A percentile compares a stretch with the other conserved stretches of the same genome.
These are phyloP conservation scores for Silurus asotus DNA, from an alignment of 2,113 vertebrate species.

Conservation along the genomic window DNA sequence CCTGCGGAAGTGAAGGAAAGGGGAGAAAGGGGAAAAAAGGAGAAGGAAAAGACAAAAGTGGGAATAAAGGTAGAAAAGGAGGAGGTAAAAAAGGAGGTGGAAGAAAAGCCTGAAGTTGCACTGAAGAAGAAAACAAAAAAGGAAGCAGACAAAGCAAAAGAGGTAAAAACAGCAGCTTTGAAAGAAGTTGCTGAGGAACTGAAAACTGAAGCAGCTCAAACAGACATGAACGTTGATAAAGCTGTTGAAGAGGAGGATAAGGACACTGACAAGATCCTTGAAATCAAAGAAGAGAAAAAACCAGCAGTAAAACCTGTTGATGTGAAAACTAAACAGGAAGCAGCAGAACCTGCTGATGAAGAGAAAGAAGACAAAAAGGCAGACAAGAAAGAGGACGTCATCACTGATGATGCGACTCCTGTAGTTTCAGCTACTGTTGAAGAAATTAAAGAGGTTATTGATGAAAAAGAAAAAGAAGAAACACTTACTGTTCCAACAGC, in stretches of 20 bases:
- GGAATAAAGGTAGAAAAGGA: not conserved
- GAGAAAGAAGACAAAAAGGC: conserved; percentile 24
- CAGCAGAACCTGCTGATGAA: conserved; percentile 26
- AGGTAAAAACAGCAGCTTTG: not conserved
- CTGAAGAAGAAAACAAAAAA: not conserved
- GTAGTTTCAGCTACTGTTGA: not conserved
- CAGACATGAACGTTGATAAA: not conserved
- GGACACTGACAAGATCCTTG: not conserved
- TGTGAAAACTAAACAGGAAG: conserved; percentile 6
- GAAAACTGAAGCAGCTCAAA: conserved; percentile 10
- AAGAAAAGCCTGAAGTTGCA: conserved; percentile 1
- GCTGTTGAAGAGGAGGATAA: conserved; percentile 10
- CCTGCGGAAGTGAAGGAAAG: not conserved
- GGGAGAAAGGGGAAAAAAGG: not conserved
- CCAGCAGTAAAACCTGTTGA: not conserved
- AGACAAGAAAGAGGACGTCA: not conserved
- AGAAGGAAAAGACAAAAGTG: not conserved
- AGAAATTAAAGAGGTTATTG: not conserved
- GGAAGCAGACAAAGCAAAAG: not conserved
- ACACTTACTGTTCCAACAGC: not conserved
- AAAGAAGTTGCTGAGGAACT: not conserved
- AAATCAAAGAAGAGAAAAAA: conserved; percentile 13
- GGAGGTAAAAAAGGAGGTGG: not conserved
- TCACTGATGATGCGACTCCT: not conserved
- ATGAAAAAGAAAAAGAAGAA: conserved; percentile 21